These are phyloP conservation scores for Drosophila chauvacae DNA, from an alignment of 1,140 invertebrate genomes.

Conservation along the genomic window DNA sequence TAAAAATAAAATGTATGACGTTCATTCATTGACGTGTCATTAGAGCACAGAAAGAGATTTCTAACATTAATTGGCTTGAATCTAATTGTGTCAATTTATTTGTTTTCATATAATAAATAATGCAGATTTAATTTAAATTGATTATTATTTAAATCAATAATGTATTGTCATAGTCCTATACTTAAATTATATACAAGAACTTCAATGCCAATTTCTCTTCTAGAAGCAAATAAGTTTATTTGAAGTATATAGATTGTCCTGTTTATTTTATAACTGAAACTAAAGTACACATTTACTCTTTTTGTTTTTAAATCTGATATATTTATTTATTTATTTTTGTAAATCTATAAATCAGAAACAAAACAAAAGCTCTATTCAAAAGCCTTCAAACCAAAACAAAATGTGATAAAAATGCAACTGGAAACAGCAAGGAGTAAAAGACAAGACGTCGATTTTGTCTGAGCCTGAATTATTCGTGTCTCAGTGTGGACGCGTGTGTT, in stretches of 20 bases:
- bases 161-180: neutral
- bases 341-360: neutral
- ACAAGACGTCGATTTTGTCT: neutral
- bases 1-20: neutral
- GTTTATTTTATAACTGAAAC: neutral
- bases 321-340: neutral
- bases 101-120: neutral
- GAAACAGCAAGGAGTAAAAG: too few relatives aligned
- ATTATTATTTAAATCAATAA: neutral
- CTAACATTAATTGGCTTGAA: too few relatives aligned
- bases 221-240: neutral
- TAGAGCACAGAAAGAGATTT: neutral
- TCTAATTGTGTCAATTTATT: neutral
- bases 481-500: slow-evolving; percentile 10
- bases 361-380: neutral
- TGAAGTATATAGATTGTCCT: neutral
- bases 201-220: neutral
- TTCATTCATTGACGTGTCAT: neutral
- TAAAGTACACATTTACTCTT: neutral
- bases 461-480: neutral
- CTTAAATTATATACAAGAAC: neutral
- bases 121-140: neutral
- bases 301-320: neutral
- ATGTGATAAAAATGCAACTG: neutral
- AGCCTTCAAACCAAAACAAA: neutral